phyloP scores from a whole-genome alignment of 1,140 invertebrate species.

The Drosophila subobscura region DNA sequence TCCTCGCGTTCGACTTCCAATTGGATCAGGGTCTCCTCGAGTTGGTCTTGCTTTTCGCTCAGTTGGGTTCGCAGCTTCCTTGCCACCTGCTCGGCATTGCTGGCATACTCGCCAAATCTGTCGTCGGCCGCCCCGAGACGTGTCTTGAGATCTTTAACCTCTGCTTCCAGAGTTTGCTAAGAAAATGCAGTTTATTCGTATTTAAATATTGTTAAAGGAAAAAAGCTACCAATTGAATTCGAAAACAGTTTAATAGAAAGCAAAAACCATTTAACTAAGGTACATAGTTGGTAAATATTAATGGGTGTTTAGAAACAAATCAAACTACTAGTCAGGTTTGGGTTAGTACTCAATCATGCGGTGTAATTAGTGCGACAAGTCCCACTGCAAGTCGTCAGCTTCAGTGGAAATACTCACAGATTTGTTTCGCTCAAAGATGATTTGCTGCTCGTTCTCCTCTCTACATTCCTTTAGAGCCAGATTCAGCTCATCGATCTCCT shows the following conservation, averaged over 20 bases:
- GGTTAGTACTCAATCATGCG: conserved; percentile 27
- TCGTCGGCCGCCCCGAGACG: conserved; percentile 72
- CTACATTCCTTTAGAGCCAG: conserved; percentile 86
- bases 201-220: conserved; percentile 27
- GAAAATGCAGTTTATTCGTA: conserved; percentile 33
- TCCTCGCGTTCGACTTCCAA: conserved; percentile 87
- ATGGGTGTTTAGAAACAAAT: conserved; percentile 15
- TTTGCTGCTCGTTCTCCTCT: conserved; percentile 86
- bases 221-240: conserved; percentile 28
- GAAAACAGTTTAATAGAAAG: conserved; percentile 47
- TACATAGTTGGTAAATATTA: conserved; percentile 19
- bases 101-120: conserved; percentile 77
- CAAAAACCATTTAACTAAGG: conserved; percentile 46
- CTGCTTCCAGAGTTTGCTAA: conserved; percentile 68
- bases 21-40: conserved; percentile 51
- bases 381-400: conserved; percentile 67
- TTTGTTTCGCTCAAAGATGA: conserved; percentile 86
- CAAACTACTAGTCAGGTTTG: conserved; percentile 20
- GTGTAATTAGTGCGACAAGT: conserved; percentile 45
- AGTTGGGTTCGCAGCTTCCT: conserved; percentile 66
- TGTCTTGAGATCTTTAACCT: conserved; percentile 71
- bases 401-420: conserved; percentile 86
- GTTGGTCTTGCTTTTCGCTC: conserved; percentile 61
- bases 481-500: conserved; percentile 87
- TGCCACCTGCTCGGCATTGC: conserved; percentile 73